A percentile compares a stretch with the other conserved stretches of the same genome.
These are phyloP conservation scores for Ichneumoninae sp. DNA, from an alignment of 2,888 invertebrate species.

Conservation along the genomic window DNA sequence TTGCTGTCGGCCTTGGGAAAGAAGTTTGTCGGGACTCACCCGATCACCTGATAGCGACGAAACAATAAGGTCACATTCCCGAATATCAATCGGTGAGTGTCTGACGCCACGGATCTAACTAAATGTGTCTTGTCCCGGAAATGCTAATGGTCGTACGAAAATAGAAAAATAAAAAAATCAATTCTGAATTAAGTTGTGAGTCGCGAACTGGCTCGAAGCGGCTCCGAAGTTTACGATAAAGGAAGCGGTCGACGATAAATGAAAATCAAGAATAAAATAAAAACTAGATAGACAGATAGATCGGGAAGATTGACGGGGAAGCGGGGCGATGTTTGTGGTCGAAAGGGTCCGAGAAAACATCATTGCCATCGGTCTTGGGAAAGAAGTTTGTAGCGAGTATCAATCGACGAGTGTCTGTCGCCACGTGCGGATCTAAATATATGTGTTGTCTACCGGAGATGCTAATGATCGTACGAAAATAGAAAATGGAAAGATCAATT, in stretches of 20 bases:
- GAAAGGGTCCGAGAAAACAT: too few species aligned
- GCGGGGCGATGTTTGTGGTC: too few species aligned
- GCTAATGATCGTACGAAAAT: too few species aligned
- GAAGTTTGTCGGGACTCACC: too few species aligned
- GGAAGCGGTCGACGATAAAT: too few species aligned
- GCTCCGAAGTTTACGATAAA: conserved; percentile 4
- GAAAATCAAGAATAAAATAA: too few species aligned
- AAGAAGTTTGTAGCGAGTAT: not conserved
- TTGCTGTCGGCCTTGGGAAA: not conserved
- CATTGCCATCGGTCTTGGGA: too few species aligned
- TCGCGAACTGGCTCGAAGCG: not conserved
- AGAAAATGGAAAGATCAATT: too few species aligned
- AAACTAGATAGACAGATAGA: too few species aligned
- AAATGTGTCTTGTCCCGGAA: not conserved
- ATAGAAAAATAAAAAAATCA: not conserved
- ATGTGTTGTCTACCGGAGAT: too few species aligned
- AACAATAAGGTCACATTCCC: not conserved
- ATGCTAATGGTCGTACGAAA: not conserved
- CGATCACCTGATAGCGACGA: not conserved
- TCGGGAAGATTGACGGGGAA: too few species aligned
- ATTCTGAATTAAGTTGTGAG: not conserved
- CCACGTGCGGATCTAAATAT: too few species aligned
- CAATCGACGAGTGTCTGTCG: not conserved
- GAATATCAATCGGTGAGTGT: not conserved
- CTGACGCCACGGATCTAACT: not conserved